Conservation (phyloP, 2,797 vertebrate genomes). For the Lagodon rhomboides region DNA sequence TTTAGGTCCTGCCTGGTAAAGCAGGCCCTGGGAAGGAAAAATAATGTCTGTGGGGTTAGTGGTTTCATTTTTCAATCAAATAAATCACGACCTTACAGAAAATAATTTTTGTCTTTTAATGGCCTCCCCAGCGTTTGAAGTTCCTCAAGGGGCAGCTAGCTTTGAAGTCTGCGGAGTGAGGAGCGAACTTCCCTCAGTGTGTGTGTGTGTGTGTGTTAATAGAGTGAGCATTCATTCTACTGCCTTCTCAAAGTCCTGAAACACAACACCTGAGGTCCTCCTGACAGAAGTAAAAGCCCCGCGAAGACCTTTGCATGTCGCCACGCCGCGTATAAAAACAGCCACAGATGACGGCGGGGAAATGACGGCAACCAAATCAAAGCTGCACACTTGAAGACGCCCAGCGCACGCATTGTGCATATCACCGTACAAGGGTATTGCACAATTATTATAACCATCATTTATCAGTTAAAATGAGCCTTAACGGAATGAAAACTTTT, state of each 20-base stretch:
- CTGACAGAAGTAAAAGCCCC: slow-evolving; percentile 33
- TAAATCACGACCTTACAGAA: slow-evolving; percentile 86
- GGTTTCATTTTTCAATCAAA: slow-evolving; percentile 88
- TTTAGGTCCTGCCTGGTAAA: slow-evolving; percentile 78
- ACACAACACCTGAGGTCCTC: slow-evolving; percentile 65
- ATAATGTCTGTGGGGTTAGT: slow-evolving; percentile 82
- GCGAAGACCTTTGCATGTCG: slow-evolving; percentile 25
- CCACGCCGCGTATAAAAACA: slow-evolving; percentile 11
- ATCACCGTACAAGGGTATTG: no score
- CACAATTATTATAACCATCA: no score
- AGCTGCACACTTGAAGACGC: background rate
- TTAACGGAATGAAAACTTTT: no score
- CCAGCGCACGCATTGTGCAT: no score
- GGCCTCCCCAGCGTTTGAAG: slow-evolving; percentile 84
- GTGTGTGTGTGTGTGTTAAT: slow-evolving; percentile 41
- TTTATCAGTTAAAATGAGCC: no score
- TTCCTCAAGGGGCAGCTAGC: slow-evolving; percentile 75
- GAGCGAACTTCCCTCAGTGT: slow-evolving; percentile 51
- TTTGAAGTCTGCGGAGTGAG: slow-evolving; percentile 79
- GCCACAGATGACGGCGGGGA: background rate
- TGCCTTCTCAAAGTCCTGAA: slow-evolving; percentile 57
- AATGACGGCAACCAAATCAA: slow-evolving; percentile 16
- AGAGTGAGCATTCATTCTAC: slow-evolving; percentile 33
- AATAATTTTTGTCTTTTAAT: slow-evolving; percentile 86
- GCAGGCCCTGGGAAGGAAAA: slow-evolving; percentile 76